A percentile compares a stretch with the other conserved stretches of the same genome.
These are phyloP conservation scores for Pipistrellus kuhlii DNA, from an alignment of 2,797 vertebrate species.

Conservation along the genomic window DNA sequence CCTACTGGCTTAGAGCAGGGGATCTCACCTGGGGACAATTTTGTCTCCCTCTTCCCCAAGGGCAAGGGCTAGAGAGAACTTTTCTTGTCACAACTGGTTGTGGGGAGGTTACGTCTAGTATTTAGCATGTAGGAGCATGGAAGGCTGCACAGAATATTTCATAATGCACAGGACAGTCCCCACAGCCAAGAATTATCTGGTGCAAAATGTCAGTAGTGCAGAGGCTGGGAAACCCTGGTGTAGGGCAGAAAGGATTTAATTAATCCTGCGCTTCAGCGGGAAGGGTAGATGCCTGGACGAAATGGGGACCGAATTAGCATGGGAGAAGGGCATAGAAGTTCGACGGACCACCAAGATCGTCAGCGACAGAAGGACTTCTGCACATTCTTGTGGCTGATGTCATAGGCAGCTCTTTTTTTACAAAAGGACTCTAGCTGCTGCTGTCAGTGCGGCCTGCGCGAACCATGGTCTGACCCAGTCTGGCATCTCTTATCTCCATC, in stretches of 20 bases:
- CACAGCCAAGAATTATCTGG: neutral
- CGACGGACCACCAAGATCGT: neutral
- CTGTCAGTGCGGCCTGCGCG: conserved; percentile 50
- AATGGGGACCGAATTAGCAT: neutral
- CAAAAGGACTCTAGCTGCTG: neutral
- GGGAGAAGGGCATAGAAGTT: neutral
- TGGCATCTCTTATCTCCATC: conserved; percentile 73
- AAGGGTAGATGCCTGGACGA: neutral
- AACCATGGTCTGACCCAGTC: conserved; percentile 58
- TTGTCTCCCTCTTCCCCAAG: neutral
- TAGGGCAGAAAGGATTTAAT: neutral
- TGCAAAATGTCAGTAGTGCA: neutral
- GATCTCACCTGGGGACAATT: neutral
- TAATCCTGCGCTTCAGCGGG: neutral
- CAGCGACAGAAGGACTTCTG: neutral
- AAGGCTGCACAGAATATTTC: neutral
- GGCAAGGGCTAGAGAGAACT: neutral
- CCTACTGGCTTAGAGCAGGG: neutral
- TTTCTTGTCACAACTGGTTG: neutral
- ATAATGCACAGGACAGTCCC: neutral
- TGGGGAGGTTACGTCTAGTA: neutral
- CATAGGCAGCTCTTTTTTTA: neutral
- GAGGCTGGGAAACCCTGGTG: neutral
- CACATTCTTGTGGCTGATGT: conserved; percentile 12
- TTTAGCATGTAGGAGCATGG: neutral